Conservation (phyloP, 2,888 invertebrate genomes). For the Lasioglossum leucozonium region DNA sequence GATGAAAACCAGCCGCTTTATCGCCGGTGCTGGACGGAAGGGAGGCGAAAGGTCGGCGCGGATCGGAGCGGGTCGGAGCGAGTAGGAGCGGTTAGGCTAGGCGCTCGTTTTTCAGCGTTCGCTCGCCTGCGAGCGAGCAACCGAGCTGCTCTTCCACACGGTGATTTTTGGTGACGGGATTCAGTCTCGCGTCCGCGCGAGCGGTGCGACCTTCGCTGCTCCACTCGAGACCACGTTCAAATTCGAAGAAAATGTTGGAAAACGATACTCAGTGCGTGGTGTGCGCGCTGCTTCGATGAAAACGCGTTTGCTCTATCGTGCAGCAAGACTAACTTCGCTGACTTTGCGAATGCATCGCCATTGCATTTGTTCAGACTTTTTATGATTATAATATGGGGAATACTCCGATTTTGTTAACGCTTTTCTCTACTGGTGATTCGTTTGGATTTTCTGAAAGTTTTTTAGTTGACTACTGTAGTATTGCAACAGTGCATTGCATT, state of each 20-base stretch:
- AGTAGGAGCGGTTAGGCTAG: constrained; percentile 41
- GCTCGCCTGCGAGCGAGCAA: constrained; percentile 19
- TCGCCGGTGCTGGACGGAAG: constrained; percentile 58
- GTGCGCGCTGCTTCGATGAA: not conserved
- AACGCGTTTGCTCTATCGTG: not conserved
- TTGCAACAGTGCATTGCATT: too few species aligned
- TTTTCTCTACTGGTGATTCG: too few species aligned
- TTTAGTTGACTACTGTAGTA: too few species aligned
- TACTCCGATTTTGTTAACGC: too few species aligned
- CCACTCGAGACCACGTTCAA: not conserved
- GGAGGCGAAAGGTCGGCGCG: constrained; percentile 63
- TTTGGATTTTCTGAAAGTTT: too few species aligned
- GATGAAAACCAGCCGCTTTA: constrained; percentile 72
- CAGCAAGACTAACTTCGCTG: too few species aligned
- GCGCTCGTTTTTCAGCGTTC: constrained; percentile 63
- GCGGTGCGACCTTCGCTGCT: not conserved
- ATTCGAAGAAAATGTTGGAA: not conserved
- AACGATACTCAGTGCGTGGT: not conserved
- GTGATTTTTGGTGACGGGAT: constrained; percentile 50
- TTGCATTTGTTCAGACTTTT: too few species aligned
- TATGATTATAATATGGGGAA: too few species aligned
- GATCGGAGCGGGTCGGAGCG: constrained; percentile 22
- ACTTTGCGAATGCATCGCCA: not conserved
- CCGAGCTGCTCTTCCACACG: constrained; percentile 33
- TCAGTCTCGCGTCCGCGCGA: constrained; percentile 1